Evolutionary conservation across 35 echinoderm and acorn worm species (phyloP).

Genomic region (Chiridota heheva): DNA sequence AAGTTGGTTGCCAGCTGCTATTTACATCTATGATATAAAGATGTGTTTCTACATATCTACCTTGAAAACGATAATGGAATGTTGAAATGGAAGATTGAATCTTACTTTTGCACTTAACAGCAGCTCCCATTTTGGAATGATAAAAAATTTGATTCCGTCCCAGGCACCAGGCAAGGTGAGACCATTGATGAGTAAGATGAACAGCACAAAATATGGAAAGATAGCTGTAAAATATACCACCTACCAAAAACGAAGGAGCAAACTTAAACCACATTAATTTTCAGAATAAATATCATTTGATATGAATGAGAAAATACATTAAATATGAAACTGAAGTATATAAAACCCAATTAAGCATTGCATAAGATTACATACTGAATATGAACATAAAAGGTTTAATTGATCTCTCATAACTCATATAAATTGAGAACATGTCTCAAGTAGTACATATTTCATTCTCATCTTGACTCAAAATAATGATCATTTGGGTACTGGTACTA

Average conservation of each 20-base stretch:
- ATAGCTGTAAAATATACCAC: slow-evolving; percentile 94
- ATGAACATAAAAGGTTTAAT: too few relatives aligned
- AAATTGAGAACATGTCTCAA: too few relatives aligned
- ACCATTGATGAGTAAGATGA: slow-evolving; percentile 67
- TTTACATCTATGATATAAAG: neutral
- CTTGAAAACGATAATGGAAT: neutral
- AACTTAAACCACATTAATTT: neutral
- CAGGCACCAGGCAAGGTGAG: slow-evolving; percentile 69
- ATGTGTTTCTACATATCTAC: neutral
- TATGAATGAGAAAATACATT: neutral
- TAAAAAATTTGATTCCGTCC: slow-evolving; percentile 77
- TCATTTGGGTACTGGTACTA: too few relatives aligned
- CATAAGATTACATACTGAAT: too few relatives aligned
- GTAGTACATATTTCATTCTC: too few relatives aligned
- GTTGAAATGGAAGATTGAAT: neutral
- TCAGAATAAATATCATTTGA: neutral
- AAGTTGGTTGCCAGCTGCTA: too few relatives aligned
- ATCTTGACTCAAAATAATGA: too few relatives aligned
- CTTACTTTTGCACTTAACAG: slow-evolving; percentile 67
- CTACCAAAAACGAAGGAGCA: slow-evolving; percentile 20
- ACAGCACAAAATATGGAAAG: slow-evolving; percentile 82
- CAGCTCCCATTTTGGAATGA: slow-evolving; percentile 77
- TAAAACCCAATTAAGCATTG: too few relatives aligned
- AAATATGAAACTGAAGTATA: too few relatives aligned
- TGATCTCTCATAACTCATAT: too few relatives aligned